Evolutionary conservation across 2,113 vertebrate genomes (phyloP).

Genomic region (Myiagra hebetior): DNA sequence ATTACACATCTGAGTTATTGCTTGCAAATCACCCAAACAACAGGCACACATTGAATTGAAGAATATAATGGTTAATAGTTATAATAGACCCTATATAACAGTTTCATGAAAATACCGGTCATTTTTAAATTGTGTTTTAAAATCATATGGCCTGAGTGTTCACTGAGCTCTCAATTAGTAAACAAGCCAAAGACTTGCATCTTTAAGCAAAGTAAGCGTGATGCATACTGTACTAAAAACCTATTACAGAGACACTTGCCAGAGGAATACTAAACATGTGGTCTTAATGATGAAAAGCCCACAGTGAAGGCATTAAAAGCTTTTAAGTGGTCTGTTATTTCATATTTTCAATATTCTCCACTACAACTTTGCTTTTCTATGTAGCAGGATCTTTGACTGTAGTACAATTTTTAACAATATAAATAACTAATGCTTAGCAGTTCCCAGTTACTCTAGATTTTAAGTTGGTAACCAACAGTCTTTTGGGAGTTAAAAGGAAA

Average conservation of each 20-base stretch:
- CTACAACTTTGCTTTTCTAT: background rate
- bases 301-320: background rate
- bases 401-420: background rate
- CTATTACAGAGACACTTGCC: background rate
- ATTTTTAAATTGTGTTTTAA: background rate
- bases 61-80: background rate
- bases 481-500: background rate
- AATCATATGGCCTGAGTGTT: background rate
- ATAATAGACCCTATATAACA: background rate
- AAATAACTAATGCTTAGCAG: background rate
- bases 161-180: background rate
- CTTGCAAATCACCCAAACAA: background rate
- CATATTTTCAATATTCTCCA: background rate
- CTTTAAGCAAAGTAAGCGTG: background rate
- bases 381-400: background rate
- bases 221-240: background rate
- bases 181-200: background rate
- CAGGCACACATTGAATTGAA: background rate
- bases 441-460: background rate
- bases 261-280: background rate
- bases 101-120: background rate
- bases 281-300: background rate
- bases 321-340: background rate
- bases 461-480: background rate
- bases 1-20: background rate